phyloP scores from a whole-genome alignment of 1,140 invertebrate species.

The Lordiphosa clarofinis region DNA sequence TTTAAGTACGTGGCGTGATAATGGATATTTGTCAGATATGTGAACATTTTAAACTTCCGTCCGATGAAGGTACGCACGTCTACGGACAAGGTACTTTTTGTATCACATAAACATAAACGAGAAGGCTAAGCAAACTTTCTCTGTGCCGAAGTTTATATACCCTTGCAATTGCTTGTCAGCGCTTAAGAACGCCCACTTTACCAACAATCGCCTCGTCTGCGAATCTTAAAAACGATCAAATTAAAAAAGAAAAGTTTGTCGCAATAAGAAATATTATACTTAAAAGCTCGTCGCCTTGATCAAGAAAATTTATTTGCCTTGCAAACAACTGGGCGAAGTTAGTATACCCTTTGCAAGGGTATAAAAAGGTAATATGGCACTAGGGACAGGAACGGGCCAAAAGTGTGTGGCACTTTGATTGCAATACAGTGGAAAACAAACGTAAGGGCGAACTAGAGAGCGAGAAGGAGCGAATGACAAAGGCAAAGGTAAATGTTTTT shows the following conservation, averaged over 20 bases:
- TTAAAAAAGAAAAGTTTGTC: too few relatives aligned
- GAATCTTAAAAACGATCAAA: too few relatives aligned
- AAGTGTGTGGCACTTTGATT: conserved; percentile 49
- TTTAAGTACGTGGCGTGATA: conserved; percentile 72
- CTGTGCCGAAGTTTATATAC: too few relatives aligned
- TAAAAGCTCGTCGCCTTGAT: too few relatives aligned
- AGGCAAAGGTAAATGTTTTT: conserved; percentile 29
- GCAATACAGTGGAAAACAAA: conserved; percentile 54
- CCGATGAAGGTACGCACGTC: conserved; percentile 5
- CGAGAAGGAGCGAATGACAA: conserved; percentile 26
- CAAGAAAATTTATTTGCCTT: too few relatives aligned
- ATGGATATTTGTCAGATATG: conserved; percentile 78
- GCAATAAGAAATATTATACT: too few relatives aligned
- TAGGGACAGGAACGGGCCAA: conserved; percentile 42
- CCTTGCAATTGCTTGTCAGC: too few relatives aligned
- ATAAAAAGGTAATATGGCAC: conserved; percentile 70
- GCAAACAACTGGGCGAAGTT: too few relatives aligned
- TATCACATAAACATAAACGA: conserved; percentile 65
- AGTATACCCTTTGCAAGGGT: too few relatives aligned
- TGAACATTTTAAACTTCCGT: conserved; percentile 71
- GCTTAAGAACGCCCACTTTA: too few relatives aligned
- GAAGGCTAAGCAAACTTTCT: too few relatives aligned
- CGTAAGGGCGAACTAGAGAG: conserved; percentile 23
- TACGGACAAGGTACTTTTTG: conserved; percentile 2
- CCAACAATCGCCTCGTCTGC: too few relatives aligned